Base-by-base conservation (phyloP, 2,888 invertebrate genomes). In the Lacanobia wlatinum region DNA sequence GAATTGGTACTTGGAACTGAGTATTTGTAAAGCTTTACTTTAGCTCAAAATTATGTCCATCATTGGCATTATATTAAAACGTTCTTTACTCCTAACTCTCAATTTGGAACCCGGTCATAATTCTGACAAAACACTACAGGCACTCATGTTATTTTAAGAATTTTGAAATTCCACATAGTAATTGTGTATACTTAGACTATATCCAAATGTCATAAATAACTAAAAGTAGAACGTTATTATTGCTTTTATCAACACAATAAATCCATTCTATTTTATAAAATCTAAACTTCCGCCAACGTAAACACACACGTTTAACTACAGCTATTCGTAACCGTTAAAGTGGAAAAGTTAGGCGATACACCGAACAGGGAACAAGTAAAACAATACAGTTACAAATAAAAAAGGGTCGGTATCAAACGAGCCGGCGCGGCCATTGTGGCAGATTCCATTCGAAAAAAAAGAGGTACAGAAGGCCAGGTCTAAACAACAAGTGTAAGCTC, bases 331-430 rank as follows among this genome's bases (percentile, higher is more conserved):
- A 71, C 76, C 78, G 43, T 65, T 76, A 78, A 71, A 77, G 76
- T 78, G 65, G 65, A 62, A 77, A 78, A 78, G 77, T 78, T 78
- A 60, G 55, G 50, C 56, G 67, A 78, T 73, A 79, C 59, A 70
- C 50, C 61, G 65, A 80, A 67, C 75, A 68, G 53, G 60, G 64
- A 70, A 63, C 80, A 71, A 80, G 67, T 80, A 67, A 79, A 79
- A 79, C 70, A 70, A 74, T 70, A 79, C 65, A 63, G 75, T 65
- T 65, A 64, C 70, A 80, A 78, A 79, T 80, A 79, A 79, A 79
- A 78, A 79, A 67, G 63, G 79, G 79, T 56, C 70, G 67, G 38
- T 64, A 79, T 63, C 74, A 74, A 79, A 79, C 65, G 62, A 59
- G 58, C 43, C 16, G 52, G 61, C 23, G 48, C 59, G 34, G 65